Evolutionary conservation across 2,888 invertebrate genomes (phyloP).

Genomic region (Ligdia adustata): DNA sequence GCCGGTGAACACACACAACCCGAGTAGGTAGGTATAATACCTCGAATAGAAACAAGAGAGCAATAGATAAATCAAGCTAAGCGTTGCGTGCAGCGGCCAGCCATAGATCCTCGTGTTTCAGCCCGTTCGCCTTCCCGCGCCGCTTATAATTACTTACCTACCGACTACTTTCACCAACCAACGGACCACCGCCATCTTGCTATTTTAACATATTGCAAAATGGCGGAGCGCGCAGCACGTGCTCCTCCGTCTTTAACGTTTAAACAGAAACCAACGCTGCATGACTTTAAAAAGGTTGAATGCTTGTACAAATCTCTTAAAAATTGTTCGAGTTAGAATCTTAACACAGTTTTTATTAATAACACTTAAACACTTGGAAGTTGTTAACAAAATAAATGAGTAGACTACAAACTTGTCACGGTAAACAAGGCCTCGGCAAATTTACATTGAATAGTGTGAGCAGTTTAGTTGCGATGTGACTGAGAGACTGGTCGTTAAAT

Average conservation of each 20-base stretch:
- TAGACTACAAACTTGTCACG: constrained; percentile 47
- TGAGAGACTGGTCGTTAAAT: constrained; percentile 66
- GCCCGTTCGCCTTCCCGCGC: constrained; percentile 68
- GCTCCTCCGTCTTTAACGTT: constrained; percentile 72
- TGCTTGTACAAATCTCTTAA: constrained; percentile 29
- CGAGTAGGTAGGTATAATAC: constrained; percentile 76
- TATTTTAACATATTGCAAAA: constrained; percentile 82
- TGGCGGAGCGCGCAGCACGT: constrained; percentile 73
- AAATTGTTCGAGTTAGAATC: background rate
- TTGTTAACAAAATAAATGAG: constrained; percentile 34
- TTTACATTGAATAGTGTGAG: constrained; percentile 77
- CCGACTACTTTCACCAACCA: constrained; percentile 80
- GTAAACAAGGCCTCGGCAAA: constrained; percentile 63
- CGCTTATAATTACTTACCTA: constrained; percentile 81
- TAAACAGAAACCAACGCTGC: constrained; percentile 48
- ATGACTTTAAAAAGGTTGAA: constrained; percentile 46
- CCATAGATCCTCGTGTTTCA: constrained; percentile 77
- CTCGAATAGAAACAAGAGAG: constrained; percentile 75
- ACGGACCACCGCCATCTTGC: constrained; percentile 78
- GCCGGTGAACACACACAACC: no score
- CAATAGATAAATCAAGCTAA: constrained; percentile 81
- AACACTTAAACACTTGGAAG: background rate
- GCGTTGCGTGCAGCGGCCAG: constrained; percentile 75
- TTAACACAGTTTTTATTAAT: background rate
- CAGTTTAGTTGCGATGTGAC: constrained; percentile 67